Base-by-base conservation (phyloP, 2,888 invertebrate genomes). In the Yponomeuta sedellus region DNA sequence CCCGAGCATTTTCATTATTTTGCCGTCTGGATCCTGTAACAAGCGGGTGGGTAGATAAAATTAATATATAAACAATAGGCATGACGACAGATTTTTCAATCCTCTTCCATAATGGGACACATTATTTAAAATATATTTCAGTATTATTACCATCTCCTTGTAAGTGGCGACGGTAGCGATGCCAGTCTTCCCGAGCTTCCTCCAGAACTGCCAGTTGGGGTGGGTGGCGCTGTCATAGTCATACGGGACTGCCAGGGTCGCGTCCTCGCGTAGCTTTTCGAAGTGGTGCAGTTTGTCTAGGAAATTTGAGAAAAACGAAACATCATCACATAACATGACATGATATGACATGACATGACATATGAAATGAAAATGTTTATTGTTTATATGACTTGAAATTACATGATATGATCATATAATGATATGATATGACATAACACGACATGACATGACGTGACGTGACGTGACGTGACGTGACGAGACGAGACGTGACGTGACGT, bases 241-340 rank as follows among this genome's bases (percentile, higher is more conserved):
- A 65, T 88, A 90, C 0, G 85, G 79, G 3, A 90, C 8, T 0
- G 78, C 68, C 0, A 90, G 66, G 0, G 88, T 87, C 0, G 86
- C 88, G 10, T 88, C 90, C 0, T 79, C 71, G 0, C 81, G 74
- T 0, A 89, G 80, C 68, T 82, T 88, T 71, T 90, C 89, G 64
- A 89, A 90, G 67, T 90, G 89, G 52, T 90, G 90, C 0, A 89
- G 76, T 70, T 90, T 90, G 64, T 89, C 90, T 90, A 70, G 12
- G 56, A 12, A 39, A 25, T 5, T 2, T 1, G 25, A 25, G 25
- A 25, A 25, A 25, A 25, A 25, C 25, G 25, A 25, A 25, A 25
- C 25, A 25, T 25, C 5, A 25, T 25, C 25, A 25, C 5, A 25
- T 25, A 4, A 25, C 25, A 25, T 25, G 25, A 4, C 25, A 25